Percentiles rank a stretch among this genome's conserved stretches.
These are phyloP conservation scores for Temnothorax nylanderi DNA, from an alignment of 1,140 invertebrate species.

Conservation along the genomic window DNA sequence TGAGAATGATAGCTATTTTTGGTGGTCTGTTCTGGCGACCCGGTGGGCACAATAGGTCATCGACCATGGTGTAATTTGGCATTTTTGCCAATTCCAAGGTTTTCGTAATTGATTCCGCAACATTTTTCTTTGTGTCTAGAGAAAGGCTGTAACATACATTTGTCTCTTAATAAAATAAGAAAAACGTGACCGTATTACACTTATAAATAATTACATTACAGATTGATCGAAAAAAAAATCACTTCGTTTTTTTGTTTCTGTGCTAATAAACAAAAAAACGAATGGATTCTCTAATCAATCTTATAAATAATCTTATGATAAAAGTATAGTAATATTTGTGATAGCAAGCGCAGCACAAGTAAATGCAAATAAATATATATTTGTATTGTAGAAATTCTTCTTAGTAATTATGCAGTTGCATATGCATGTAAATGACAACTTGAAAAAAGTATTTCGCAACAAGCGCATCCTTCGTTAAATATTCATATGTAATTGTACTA, in stretches of 20 bases:
- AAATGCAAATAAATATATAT: constrained; percentile 1
- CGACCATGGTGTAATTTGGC: constrained; percentile 88
- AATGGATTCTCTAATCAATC: not conserved
- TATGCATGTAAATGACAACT: not conserved
- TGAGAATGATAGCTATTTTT: constrained; percentile 95
- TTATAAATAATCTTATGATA: not conserved
- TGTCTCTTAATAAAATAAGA: constrained; percentile 60
- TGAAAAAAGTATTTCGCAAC: not conserved
- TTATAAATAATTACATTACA: constrained; percentile 12
- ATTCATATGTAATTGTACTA: not conserved
- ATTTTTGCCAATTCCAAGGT: constrained; percentile 82
- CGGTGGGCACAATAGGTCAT: constrained; percentile 92
- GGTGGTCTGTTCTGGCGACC: constrained; percentile 91
- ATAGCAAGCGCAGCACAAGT: not conserved
- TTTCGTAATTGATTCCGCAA: constrained; percentile 67
- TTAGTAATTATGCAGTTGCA: not conserved
- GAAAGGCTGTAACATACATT: constrained; percentile 76
- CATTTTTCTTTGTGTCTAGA: constrained; percentile 77
- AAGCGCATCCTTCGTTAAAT: not conserved
- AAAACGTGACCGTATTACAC: not conserved
- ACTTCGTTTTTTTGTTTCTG: not conserved
- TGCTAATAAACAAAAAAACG: constrained; percentile 13
- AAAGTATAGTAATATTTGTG: not conserved
- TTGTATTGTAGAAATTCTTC: not conserved
- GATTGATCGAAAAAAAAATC: constrained; percentile 8